A percentile compares a stretch with the other conserved stretches of the same genome.
Conservation (phyloP, 2,113 vertebrate species). For the Panthera uncia region DNA sequence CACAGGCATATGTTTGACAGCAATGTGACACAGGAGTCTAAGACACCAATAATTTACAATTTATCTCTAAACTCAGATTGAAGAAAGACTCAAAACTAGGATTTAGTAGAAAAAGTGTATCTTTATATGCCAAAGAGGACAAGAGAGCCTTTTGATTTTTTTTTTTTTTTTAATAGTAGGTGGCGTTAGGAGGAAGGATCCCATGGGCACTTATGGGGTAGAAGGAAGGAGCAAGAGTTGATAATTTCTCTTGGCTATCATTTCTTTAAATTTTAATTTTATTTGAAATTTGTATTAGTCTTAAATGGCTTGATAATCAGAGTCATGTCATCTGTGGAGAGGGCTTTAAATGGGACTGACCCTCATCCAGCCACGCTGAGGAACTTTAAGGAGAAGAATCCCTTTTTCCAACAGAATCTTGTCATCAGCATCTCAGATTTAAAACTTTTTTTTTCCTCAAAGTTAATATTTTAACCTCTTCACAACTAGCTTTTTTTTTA, state of each 20-base stretch:
- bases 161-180: not conserved
- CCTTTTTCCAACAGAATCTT: not conserved
- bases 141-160: not conserved
- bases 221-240: not conserved
- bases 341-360: not conserved
- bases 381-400: not conserved
- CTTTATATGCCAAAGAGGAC: conserved; percentile 14
- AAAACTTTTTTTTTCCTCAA: not conserved
- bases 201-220: not conserved
- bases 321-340: not conserved
- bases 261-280: not conserved
- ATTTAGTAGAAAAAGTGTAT: conserved; percentile 62
- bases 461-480: not conserved
- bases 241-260: not conserved
- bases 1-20: conserved; percentile 74
- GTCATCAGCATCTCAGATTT: not conserved
- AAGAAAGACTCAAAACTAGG: conserved; percentile 66
- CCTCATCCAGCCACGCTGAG: not conserved
- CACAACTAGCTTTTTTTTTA: not conserved
- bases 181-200: not conserved
- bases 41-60: conserved; percentile 77
- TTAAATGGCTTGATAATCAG: not conserved
- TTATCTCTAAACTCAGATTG: conserved; percentile 74
- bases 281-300: not conserved
- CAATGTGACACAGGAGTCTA: conserved; percentile 73